These are phyloP conservation scores for Drosophila sproati DNA, from an alignment of 1,140 invertebrate genomes.

Conservation along the genomic window DNA sequence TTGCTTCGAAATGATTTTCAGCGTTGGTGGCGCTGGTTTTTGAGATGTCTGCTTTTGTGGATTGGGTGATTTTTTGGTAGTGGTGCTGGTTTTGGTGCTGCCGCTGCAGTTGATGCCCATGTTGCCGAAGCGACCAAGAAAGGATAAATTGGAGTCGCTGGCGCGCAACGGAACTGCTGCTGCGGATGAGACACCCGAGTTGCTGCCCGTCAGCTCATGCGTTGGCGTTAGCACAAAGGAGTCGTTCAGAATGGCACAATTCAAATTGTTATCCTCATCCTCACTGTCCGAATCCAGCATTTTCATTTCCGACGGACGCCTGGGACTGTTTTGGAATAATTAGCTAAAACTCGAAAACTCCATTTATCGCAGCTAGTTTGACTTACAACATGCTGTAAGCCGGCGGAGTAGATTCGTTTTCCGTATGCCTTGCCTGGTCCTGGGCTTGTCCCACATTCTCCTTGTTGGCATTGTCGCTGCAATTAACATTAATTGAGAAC, in stretches of 20 bases:
- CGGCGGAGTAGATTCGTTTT: neutral
- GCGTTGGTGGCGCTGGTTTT: conserved; percentile 33
- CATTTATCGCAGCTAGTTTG: too few relatives aligned
- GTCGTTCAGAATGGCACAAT: conserved; percentile 82
- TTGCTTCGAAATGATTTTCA: conserved; percentile 52
- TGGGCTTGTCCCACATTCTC: conserved; percentile 34
- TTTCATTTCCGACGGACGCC: conserved; percentile 65
- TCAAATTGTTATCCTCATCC: conserved; percentile 75
- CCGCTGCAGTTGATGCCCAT: conserved; percentile 67
- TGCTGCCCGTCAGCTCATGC: conserved; percentile 58
- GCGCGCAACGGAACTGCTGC: conserved; percentile 15
- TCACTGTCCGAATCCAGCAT: conserved; percentile 77
- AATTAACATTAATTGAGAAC: neutral
- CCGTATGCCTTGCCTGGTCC: neutral
- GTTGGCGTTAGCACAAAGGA: conserved; percentile 77
- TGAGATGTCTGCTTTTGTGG: conserved; percentile 16
- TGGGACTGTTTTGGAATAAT: conserved; percentile 52
- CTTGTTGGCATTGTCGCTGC: conserved; percentile 30
- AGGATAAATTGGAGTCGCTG: conserved; percentile 62
- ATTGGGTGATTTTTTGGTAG: conserved; percentile 29
- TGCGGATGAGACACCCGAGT: conserved; percentile 2
- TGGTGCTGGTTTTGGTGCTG: conserved; percentile 24
- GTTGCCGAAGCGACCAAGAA: conserved; percentile 68
- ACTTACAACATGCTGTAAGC: conserved; percentile 38
- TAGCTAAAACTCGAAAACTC: neutral